Percentiles rank a stretch among this genome's conserved stretches.
Evolutionary conservation across 2,888 invertebrate genomes (phyloP).

Genomic region (Neoaliturus tenellus): DNA sequence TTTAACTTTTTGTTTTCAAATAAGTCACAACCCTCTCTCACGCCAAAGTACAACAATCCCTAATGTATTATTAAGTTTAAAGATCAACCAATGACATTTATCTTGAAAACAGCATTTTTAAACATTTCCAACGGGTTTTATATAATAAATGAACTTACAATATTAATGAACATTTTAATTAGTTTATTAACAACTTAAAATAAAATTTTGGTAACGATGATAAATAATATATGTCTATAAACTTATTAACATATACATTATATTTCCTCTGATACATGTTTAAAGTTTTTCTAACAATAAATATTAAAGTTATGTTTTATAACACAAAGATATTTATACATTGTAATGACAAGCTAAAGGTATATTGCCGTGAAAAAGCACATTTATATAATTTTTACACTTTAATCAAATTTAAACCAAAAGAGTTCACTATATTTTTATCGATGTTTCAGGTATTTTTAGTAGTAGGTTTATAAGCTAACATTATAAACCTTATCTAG

Average conservation of each 20-base stretch:
- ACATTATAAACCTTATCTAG: neutral
- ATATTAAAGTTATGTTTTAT: neutral
- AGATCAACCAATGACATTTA: too few relatives aligned
- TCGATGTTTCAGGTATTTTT: neutral
- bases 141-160: too few relatives aligned
- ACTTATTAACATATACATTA: neutral
- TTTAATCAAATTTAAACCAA: too few relatives aligned
- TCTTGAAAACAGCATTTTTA: too few relatives aligned
- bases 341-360: neutral
- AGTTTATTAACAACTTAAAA: constrained; percentile 16
- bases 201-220: constrained; percentile 3
- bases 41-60: too few relatives aligned
- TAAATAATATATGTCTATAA: neutral
- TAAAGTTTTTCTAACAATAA: neutral
- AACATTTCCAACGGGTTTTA: too few relatives aligned
- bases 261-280: neutral
- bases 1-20: too few relatives aligned
- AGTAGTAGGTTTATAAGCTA: neutral
- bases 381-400: neutral
- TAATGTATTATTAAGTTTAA: too few relatives aligned
- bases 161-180: constrained; percentile 22
- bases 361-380: neutral
- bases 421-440: too few relatives aligned
- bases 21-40: too few relatives aligned
- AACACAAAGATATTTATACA: neutral